Conservation (phyloP, 2,113 vertebrate species). For the Pterocles orientalis region DNA sequence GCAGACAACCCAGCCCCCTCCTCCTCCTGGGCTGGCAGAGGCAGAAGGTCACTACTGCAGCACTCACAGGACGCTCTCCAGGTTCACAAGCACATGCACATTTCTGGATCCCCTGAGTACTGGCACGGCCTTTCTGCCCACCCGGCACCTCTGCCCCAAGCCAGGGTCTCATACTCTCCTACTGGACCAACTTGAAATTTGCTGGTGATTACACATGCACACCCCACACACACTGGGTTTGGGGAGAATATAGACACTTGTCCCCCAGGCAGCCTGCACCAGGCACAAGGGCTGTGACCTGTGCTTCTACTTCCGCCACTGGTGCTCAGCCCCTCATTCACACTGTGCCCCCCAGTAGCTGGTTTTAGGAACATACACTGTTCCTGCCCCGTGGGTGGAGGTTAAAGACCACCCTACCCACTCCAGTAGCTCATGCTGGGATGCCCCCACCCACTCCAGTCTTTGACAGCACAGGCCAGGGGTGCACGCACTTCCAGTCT, state of each 20-base stretch:
- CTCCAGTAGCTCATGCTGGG: background rate
- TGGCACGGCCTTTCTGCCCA: rapidly evolving
- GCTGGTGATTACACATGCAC: background rate
- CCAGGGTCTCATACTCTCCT: rapidly evolving
- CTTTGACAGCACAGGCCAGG: background rate
- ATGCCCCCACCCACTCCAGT: background rate
- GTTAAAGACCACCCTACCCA: background rate
- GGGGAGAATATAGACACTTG: too few species aligned
- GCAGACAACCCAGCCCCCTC: background rate
- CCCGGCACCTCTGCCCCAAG: background rate
- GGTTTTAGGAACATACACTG: background rate
- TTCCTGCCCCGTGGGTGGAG: background rate
- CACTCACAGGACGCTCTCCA: background rate
- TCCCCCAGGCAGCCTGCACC: background rate
- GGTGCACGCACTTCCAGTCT: rapidly evolving
- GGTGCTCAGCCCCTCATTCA: rapidly evolving
- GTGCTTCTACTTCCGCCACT: background rate
- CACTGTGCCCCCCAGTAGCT: background rate
- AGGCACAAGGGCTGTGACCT: background rate
- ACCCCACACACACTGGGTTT: background rate
- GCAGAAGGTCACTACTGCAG: background rate
- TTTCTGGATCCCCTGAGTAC: background rate
- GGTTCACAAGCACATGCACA: background rate
- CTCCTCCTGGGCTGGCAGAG: background rate
- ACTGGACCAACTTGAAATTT: background rate